Conservation (phyloP, 1,140 invertebrate species). For the Brachionus rotundiformis region DNA sequence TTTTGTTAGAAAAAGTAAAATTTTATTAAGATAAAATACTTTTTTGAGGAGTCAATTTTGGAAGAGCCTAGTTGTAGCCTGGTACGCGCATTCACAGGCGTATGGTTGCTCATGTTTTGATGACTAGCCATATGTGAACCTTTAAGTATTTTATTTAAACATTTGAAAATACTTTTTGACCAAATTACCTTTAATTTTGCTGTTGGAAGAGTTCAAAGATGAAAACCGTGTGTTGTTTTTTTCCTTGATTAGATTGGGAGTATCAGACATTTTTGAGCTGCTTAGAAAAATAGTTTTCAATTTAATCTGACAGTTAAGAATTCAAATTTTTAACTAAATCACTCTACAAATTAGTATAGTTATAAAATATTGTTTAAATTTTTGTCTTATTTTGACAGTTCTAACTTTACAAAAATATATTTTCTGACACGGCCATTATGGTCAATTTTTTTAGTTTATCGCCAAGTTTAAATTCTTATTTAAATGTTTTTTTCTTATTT, state of each 20-base stretch:
- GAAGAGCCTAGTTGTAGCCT: background rate
- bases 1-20: background rate
- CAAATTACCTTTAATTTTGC: constrained; percentile 15
- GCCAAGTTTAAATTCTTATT: no score
- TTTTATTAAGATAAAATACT: background rate
- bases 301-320: background rate
- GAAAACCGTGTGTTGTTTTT: no score
- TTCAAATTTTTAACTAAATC: constrained; percentile 12
- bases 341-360: no score
- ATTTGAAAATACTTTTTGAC: background rate
- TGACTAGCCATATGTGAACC: background rate
- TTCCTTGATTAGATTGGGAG: background rate
- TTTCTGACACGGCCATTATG: no score
- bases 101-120: background rate
- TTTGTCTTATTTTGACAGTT: no score
- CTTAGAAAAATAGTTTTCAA: background rate
- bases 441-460: no score
- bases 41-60: constrained; percentile 25
- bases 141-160: no score
- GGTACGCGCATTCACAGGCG: background rate
- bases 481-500: no score
- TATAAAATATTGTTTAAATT: no score
- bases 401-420: no score
- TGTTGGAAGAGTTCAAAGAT: background rate
- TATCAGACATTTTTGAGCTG: background rate